Percentiles rank a stretch among this genome's conserved stretches.
Evolutionary conservation across 2,113 vertebrate genomes (phyloP).

Genomic region (Chionomys nivalis): DNA sequence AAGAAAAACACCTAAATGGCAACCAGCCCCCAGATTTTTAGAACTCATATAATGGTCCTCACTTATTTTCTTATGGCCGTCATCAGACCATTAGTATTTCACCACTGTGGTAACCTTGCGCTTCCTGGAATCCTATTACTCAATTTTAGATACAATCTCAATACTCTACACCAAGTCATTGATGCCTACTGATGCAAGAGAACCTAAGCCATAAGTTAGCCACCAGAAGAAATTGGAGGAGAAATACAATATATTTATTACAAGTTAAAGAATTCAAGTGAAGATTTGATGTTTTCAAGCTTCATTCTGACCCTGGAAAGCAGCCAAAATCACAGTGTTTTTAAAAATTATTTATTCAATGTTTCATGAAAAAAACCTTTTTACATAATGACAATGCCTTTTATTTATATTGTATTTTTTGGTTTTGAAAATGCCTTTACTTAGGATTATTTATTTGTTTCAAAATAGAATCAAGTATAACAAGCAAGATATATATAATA

Average conservation of each 20-base stretch:
- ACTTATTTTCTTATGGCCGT: rapidly evolving
- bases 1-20: background rate
- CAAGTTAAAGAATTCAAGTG: background rate
- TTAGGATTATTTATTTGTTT: slow-evolving; percentile 47
- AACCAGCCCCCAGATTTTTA: background rate
- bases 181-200: background rate
- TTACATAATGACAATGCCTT: slow-evolving; percentile 42
- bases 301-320: background rate
- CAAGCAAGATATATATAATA: background rate
- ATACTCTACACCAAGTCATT: background rate
- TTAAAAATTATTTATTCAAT: background rate
- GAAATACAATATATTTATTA: background rate
- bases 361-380: background rate
- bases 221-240: background rate
- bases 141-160: background rate
- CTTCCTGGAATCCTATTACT: background rate
- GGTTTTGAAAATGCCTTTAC: slow-evolving; percentile 47
- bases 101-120: background rate
- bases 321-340: background rate
- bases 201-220: background rate
- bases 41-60: rapidly evolving
- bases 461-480: slow-evolving; percentile 42
- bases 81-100: background rate
- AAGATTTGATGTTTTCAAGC: background rate
- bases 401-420: slow-evolving; percentile 11